Evolutionary conservation across 1,140 invertebrate species (phyloP), one percentile per base, ranked within the genome.

Genomic region (Drosophila guanche): DNA sequence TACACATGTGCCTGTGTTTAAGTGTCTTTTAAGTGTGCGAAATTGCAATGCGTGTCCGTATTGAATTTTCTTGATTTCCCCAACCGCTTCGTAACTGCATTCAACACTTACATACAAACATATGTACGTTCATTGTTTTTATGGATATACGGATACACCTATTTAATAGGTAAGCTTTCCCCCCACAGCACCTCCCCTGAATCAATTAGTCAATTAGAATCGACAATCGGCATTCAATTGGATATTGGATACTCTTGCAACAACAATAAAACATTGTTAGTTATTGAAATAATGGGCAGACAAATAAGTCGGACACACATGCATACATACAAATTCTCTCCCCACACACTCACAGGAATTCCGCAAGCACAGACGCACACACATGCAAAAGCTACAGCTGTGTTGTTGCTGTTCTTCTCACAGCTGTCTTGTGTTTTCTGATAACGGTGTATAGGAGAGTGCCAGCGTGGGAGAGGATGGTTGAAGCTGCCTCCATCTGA

Each of bases 41-140:
- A 75, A 78, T 59, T 88, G 83, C 83, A 86, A 81, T 86, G 81
- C 66, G 46, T 47, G 41, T 63, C 59, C 29, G 52, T 71, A 88
- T 88, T 59, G 70, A 71, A 71, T 88, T 81, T 88, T 81, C 81
- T 66, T 88, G 78, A 88, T 88, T 83, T 86, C 46, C 45, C 62
- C 67, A 65, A 41, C 54, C n/a, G 25, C 8, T 3, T 12, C 33
- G 27, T 20, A 65, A 70, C 68, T 70, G 37, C 67, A 66, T 6
- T 20, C n/a, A 53, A 61, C 37, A 37, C 29, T 25, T 41, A 47
- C 43, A 54, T 3, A 20, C 16, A 20, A 20, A 20, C 16, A 20
- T 20, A 20, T 20, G 16, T 20, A 10, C 8, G 10, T 33, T 20
- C 46, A 48, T 20, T 67, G 23, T 42, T 61, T 85, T 60, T 73